Percentiles rank a stretch among this genome's conserved stretches.
Evolutionary conservation across 2,888 invertebrate species (phyloP).

Genomic region (Hipparchia semele): DNA sequence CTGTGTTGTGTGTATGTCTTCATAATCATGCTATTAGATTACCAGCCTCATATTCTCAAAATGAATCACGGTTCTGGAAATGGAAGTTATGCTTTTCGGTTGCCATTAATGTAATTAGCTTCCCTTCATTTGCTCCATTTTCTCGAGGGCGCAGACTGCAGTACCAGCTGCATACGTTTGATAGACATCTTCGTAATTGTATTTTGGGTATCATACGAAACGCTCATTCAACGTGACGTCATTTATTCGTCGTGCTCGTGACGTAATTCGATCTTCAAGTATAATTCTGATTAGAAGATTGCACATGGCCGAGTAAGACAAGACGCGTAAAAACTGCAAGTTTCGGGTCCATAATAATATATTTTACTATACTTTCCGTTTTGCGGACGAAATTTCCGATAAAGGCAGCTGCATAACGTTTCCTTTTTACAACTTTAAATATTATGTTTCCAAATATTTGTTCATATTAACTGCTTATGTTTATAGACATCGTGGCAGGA

Average conservation of each 20-base stretch:
- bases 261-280: not conserved
- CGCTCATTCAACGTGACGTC: not conserved
- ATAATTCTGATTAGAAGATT: no score
- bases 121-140: slow-evolving; percentile 11
- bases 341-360: not conserved
- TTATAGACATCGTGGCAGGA: not conserved
- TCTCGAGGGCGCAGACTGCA: not conserved
- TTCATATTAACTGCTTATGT: slow-evolving; percentile 5
- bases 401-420: slow-evolving; percentile 10
- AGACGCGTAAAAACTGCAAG: no score
- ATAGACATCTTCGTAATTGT: slow-evolving; percentile 3
- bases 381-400: not conserved
- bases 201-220: not conserved
- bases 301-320: no score
- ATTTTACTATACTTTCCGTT: not conserved
- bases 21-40: not conserved
- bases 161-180: not conserved
- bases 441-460: slow-evolving; percentile 13
- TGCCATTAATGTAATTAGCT: slow-evolving; percentile 8
- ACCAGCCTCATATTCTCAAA: not conserved
- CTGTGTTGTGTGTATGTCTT: no score
- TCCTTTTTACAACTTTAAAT: slow-evolving; percentile 6
- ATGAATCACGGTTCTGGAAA: not conserved
- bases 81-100: not conserved
- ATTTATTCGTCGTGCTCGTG: no score